Base-by-base conservation (phyloP, 2,797 vertebrate species). In the Melanotaenia maccullochi region DNA sequence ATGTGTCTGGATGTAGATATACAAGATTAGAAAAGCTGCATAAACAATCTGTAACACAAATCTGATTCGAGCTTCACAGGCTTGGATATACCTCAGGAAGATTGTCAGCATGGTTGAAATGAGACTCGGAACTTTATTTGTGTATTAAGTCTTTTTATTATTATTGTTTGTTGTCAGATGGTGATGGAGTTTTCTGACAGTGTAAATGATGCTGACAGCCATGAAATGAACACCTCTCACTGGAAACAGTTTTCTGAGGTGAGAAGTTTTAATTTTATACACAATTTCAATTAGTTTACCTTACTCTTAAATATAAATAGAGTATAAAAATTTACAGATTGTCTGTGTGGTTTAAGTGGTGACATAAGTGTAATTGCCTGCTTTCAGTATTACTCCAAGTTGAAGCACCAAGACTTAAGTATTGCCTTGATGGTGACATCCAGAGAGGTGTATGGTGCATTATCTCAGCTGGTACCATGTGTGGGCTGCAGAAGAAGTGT, bases 171-270 rank as follows among this genome's bases (percentile, higher is more conserved):
- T 86, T 32, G 71, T 47, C 85, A 99, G 97, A 98, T 99, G 97
- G 97, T 99, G 93, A 99, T 99, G 96, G 97, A 99, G 82, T 99
- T 99, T 94, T 94, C 97, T 68, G 97, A 99, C 83, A 95, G 94
- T 58, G 88, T 96, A 84, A 86, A 97, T 90, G 96, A 96, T 85
- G 94, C 96, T 30, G 96, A 97, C 87, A 94, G 93, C 62, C 93
- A 95, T 83, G 96, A 97, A 85, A 94, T 93, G 58, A 97, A 95
- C 77, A 82, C 91, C 60, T 85, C 96, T 60, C 96, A 97, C 2
- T 79, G 97, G 87, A 99, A 99, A 81, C 95, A 96, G 67, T 99
- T 99, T 91, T 92, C 95, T 85, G 95, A 98, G 97, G 98, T 98
- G 94, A 92, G 88, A 59, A 33, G 11, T 66, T 73, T 44, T 14